Conservation (phyloP, 2,888 invertebrate species). For the Pseudeuparius sepicola region DNA sequence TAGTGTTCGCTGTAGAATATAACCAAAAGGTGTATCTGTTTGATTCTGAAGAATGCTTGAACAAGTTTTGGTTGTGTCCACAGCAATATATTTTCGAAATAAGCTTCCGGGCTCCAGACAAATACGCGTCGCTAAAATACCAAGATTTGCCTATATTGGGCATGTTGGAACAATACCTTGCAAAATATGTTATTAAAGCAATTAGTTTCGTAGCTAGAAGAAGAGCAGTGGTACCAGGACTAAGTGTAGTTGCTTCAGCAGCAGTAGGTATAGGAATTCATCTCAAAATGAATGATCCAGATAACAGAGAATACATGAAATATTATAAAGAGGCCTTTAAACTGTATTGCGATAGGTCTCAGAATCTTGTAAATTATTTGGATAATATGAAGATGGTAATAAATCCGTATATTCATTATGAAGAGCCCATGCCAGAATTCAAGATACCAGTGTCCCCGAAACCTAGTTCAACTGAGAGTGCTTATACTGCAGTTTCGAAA, state of each 20-base stretch:
- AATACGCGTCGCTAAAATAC: slow-evolving; percentile 40
- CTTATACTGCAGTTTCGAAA: slow-evolving; percentile 15
- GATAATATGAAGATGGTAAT: slow-evolving; percentile 39
- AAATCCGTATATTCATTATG: slow-evolving; percentile 47
- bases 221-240: slow-evolving; percentile 52
- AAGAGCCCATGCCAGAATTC: slow-evolving; percentile 32
- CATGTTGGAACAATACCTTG: slow-evolving; percentile 51
- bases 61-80: slow-evolving; percentile 45
- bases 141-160: slow-evolving; percentile 47
- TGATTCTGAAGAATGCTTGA: slow-evolving; percentile 42
- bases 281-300: slow-evolving; percentile 45
- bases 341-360: slow-evolving; percentile 34
- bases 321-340: slow-evolving; percentile 39
- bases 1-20: slow-evolving; percentile 42
- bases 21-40: slow-evolving; percentile 46
- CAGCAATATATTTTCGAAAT: slow-evolving; percentile 41
- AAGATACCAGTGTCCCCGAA: slow-evolving; percentile 17
- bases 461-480: slow-evolving; percentile 15
- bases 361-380: slow-evolving; percentile 35
- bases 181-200: slow-evolving; percentile 44
- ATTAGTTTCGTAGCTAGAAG: slow-evolving; percentile 43
- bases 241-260: slow-evolving; percentile 43
- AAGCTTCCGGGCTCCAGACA: slow-evolving; percentile 29
- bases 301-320: slow-evolving; percentile 29
- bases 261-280: slow-evolving; percentile 46